A percentile compares a stretch with the other conserved stretches of the same genome.
Evolutionary conservation across 1,140 invertebrate species (phyloP).

Genomic region (Melipona quadrifasciata): DNA sequence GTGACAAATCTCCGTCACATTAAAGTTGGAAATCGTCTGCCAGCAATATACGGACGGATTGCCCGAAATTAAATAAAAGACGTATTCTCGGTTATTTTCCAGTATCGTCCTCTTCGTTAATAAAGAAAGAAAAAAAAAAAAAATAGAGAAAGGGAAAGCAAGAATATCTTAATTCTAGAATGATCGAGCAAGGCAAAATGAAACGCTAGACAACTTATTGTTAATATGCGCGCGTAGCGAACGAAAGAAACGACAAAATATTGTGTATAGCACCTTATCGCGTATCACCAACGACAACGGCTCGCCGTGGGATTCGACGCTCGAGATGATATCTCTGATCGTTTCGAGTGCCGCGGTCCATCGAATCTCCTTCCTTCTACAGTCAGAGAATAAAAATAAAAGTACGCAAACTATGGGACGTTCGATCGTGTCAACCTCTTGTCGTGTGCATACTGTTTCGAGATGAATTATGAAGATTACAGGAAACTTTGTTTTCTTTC

Average conservation of each 20-base stretch:
- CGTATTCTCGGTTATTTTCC: too few species aligned
- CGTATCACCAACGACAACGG: constrained; percentile 64
- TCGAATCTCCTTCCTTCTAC: constrained; percentile 14
- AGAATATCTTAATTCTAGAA: constrained; percentile 5
- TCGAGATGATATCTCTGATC: not conserved
- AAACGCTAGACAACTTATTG: constrained; percentile 1
- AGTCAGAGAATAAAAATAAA: not conserved
- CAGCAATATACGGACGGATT: too few species aligned
- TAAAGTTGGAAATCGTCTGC: too few species aligned
- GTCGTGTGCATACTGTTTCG: not conserved
- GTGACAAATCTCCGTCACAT: too few species aligned
- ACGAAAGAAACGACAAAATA: constrained; percentile 22
- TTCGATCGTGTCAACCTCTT: not conserved
- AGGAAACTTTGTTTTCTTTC: not conserved
- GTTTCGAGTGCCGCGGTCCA: not conserved
- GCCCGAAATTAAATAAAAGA: too few species aligned
- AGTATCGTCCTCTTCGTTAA: too few species aligned
- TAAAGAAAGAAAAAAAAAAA: too few species aligned
- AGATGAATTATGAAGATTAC: not conserved
- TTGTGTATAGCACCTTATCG: constrained; percentile 73
- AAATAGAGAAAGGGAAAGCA: not conserved
- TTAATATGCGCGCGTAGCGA: constrained; percentile 23
- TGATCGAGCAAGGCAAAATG: not conserved
- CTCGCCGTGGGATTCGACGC: not conserved
- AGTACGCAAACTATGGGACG: not conserved